Base-by-base conservation (phyloP, 92 coral and sea anemone genomes). In the Galaxea fascicularis region DNA sequence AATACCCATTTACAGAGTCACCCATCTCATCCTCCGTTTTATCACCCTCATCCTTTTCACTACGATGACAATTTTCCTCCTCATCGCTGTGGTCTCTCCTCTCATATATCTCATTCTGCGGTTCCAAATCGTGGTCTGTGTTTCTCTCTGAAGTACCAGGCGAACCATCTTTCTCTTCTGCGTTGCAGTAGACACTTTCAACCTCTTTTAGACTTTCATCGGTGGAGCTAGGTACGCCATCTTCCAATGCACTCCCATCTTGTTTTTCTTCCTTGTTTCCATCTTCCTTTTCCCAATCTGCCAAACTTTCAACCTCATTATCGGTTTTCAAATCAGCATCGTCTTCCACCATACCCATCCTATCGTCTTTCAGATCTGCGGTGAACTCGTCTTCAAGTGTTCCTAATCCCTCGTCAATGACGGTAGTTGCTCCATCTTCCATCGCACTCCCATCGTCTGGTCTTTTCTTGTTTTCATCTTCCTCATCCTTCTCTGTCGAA, bases 351-450 rank as follows among this genome's bases (percentile, higher is more conserved):
- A 16, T 46, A 53, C 18, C 57, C 31, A 44, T 54, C 46, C 27
- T 58, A 29, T 47, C 30, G 75, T 27, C 65, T 28, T 67, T 26
- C 18, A 45, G 60, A 29, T 41, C 25, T 54, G 41, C 56, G 21
- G 65, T 68, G 18, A 29, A 76, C 58, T 47, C 82, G 18, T 63
- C 66, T 57, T 76, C 77, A 35, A 35, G 41, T 6, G 41, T 35
- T 35, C 41, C 6, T 35, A 35, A 2, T 49, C 56, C 56, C 56
- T 49, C 56, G 13, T 49, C 15, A 15, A 4, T 15, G 56, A 12
- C 0, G 14, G 8, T 14, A 22, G 21, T 17, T 27, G 44, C 30
- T 46, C 39, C 41, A 4, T 45, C 56, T 29, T 64, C 63, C 11
- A 44, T 71, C 69, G 54, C 3, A 16, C 47, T 28, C 17, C 41